Conservation (phyloP, 2,888 invertebrate genomes). For the Amphipoea lucens region DNA sequence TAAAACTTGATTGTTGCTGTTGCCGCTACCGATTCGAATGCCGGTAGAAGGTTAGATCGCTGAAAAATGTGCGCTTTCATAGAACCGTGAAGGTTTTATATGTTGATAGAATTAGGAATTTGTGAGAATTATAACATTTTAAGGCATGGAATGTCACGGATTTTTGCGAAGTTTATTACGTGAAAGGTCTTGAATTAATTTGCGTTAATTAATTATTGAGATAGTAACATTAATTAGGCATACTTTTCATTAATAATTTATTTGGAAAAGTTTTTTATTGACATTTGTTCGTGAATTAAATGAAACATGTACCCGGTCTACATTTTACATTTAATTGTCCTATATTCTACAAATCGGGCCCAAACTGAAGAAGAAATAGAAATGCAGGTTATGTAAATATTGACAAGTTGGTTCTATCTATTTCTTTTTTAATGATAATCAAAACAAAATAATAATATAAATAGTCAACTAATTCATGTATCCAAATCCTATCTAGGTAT, state of each 20-base stretch:
- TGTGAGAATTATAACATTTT: not conserved
- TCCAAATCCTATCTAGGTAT: not conserved
- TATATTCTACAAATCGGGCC: not conserved
- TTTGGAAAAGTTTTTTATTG: not conserved
- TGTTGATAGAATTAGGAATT: not conserved
- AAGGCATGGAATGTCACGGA: conserved; percentile 7
- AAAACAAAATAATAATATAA: too few species aligned
- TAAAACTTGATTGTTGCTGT: conserved; percentile 58
- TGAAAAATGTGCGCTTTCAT: conserved; percentile 51
- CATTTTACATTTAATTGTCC: not conserved
- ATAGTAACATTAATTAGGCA: conserved; percentile 2
- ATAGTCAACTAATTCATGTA: not conserved
- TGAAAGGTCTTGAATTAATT: conserved; percentile 19
- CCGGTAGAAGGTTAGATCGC: conserved; percentile 56
- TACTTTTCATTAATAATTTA: conserved; percentile 11
- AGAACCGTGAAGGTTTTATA: conserved; percentile 24
- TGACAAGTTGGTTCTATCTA: not conserved
- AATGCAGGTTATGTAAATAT: conserved; percentile 46
- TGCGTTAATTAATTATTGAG: conserved; percentile 12
- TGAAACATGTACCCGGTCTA: not conserved
- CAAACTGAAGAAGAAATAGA: not conserved
- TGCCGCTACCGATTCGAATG: conserved; percentile 53
- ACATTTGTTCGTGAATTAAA: not conserved
- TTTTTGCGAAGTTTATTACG: conserved; percentile 2
- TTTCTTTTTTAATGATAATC: not conserved